A percentile compares a stretch with the other conserved stretches of the same genome.
Evolutionary conservation across 2,888 invertebrate species (phyloP).

Genomic region (Calameuta pallipes): DNA sequence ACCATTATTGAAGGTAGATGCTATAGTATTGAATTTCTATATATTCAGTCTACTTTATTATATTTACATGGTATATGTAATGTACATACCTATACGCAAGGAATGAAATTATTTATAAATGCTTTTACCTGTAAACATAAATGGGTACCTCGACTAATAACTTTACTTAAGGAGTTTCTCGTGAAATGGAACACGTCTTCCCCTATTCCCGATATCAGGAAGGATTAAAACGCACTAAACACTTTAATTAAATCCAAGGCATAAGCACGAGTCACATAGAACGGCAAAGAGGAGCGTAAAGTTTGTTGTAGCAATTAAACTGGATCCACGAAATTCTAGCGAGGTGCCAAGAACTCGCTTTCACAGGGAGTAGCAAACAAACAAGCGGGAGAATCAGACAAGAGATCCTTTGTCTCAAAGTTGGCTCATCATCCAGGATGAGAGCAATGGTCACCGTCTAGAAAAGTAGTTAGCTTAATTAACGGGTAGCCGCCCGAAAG

Average conservation of each 20-base stretch:
- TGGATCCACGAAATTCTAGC: slow-evolving; percentile 33
- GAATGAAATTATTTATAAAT: not conserved
- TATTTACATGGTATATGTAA: not conserved
- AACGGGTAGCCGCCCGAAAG: slow-evolving; percentile 11
- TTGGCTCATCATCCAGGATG: slow-evolving; percentile 24
- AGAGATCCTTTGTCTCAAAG: slow-evolving; percentile 21
- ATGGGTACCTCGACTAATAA: not conserved
- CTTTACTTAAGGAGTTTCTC: not conserved
- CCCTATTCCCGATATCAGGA: not conserved
- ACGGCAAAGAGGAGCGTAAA: slow-evolving; percentile 18
- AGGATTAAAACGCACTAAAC: not conserved
- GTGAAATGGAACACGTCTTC: not conserved
- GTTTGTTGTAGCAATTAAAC: slow-evolving; percentile 37
- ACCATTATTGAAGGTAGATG: too few species aligned
- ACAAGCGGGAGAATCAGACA: slow-evolving; percentile 15
- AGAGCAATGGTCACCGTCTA: slow-evolving; percentile 16
- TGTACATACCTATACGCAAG: too few species aligned
- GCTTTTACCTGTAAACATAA: not conserved
- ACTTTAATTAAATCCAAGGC: not conserved
- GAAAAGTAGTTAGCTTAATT: slow-evolving; percentile 18
- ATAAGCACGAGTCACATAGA: not conserved
- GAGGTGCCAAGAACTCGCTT: slow-evolving; percentile 27
- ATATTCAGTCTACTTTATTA: not conserved
- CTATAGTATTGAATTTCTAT: not conserved
- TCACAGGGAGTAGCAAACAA: slow-evolving; percentile 21